Evolutionary conservation across 2,888 invertebrate species (phyloP).

Genomic region (Scelioninae gen. 1): DNA sequence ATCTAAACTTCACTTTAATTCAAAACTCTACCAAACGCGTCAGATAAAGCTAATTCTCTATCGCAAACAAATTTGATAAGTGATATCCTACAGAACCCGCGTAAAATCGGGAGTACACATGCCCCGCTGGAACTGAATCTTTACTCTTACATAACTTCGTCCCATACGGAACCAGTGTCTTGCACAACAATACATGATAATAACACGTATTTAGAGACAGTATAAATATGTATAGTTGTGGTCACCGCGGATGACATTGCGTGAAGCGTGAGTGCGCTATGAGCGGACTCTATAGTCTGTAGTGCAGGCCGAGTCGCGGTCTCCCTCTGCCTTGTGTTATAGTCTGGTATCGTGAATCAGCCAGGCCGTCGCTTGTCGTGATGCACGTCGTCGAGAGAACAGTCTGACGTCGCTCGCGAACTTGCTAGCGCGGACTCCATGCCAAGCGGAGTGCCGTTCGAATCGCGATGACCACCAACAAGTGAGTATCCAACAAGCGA

Average conservation of each 20-base stretch:
- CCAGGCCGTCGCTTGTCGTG: constrained; percentile 32
- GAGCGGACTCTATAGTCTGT: constrained; percentile 34
- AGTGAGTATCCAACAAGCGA: not conserved
- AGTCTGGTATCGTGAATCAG: constrained; percentile 47
- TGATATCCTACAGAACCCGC: no score
- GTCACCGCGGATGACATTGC: constrained; percentile 37
- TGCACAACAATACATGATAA: constrained; percentile 21
- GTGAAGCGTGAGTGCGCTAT: constrained; percentile 33
- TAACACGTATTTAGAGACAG: constrained; percentile 4
- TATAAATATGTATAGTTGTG: not conserved
- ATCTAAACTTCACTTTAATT: no score
- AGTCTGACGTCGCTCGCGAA: constrained; percentile 24
- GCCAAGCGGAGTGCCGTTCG: not conserved
- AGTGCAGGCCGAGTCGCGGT: constrained; percentile 17
- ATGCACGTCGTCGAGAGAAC: constrained; percentile 21
- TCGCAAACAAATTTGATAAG: no score
- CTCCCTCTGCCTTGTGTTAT: constrained; percentile 34
- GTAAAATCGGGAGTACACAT: no score
- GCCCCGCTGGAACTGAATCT: no score
- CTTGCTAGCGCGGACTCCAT: not conserved
- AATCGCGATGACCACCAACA: constrained; percentile 9
- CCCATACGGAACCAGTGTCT: no score
- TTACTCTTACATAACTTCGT: no score
- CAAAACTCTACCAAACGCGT: no score
- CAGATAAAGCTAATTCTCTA: no score